Conservation (phyloP, 2,797 vertebrate species). For the Sebastiscus tertius region DNA sequence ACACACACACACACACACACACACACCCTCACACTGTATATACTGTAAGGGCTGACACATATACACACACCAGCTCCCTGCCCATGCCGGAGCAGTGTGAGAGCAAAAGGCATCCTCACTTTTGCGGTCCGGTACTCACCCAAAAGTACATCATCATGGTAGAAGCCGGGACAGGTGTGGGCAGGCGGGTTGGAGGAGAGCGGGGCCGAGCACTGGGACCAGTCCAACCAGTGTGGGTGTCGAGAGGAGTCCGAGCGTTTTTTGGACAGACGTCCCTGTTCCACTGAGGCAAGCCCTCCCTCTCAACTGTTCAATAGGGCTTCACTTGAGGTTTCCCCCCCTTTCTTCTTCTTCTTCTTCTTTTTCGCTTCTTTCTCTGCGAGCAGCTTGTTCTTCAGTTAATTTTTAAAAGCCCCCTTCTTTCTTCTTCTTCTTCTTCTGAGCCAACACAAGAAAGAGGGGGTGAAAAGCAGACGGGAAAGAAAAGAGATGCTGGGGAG, state of each 20-base stretch:
- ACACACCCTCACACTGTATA: not conserved
- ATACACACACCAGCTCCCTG: not conserved
- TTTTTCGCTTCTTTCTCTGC: constrained; percentile 24
- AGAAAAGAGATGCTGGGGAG: constrained; percentile 57
- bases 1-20: not conserved
- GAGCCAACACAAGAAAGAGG: constrained; percentile 56
- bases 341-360: constrained; percentile 25
- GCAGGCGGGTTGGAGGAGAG: constrained; percentile 46
- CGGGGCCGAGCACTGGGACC: constrained; percentile 59
- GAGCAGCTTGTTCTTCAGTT: constrained; percentile 59
- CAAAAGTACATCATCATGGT: constrained; percentile 87
- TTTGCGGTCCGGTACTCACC: constrained; percentile 72
- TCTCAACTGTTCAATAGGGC: constrained; percentile 64
- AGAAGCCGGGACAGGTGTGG: constrained; percentile 48
- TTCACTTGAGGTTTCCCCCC: constrained; percentile 57
- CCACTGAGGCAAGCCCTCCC: constrained; percentile 67
- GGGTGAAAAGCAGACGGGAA: constrained; percentile 26
- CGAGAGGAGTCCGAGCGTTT: constrained; percentile 52
- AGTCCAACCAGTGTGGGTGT: constrained; percentile 64
- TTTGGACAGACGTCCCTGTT: constrained; percentile 64
- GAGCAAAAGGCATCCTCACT: constrained; percentile 16
- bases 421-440: constrained; percentile 38
- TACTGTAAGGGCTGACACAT: constrained; percentile 19
- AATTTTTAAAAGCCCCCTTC: constrained; percentile 50
- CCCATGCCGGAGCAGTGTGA: not conserved